Evolutionary conservation across 2,888 invertebrate genomes (phyloP), one percentile per base, ranked within the genome.

Genomic region (Drosophila mimica): DNA sequence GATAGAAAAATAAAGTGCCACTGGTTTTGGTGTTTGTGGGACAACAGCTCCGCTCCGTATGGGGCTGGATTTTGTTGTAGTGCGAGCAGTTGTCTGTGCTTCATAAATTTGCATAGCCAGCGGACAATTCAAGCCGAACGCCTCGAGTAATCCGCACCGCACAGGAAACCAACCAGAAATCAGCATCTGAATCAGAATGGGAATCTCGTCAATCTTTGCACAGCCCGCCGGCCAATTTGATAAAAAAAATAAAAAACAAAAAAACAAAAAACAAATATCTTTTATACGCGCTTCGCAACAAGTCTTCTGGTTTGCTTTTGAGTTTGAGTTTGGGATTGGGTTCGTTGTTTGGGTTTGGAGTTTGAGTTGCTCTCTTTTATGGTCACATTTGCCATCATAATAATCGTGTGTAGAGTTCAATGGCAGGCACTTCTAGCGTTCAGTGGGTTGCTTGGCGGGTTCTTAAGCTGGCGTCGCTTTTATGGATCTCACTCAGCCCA

Each of bases 1-100:
- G 9, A 40, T 13, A 53, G 15, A 31, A 36, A 43, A 64, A 48
- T 25, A 64, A 70, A 83, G 68, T 84, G 89, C 88, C 85, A 89
- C 84, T 76, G 85, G 89, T 89, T 89, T 81, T 61, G 81, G 82
- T 87, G 88, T 85, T 89, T 89, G 72, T 87, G 69, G 89, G 89
- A 71, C 84, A 85, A 67, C 68, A 75, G 53, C 36, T 64, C 31
- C 38, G 52, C 69, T 61, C 20, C n/a, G 52, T 71, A 56, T 71
- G 71, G 60, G 33, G 48, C 59, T 76, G 74, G 56, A 61, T 70
- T 60, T 28, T 62, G 63, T 63, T 53, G 54, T 54, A 36, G 54
- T 54, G 54, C 54, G 36, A 56, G n/a, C 25, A 15, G 25, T 15
- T 25, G 59, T 65, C 8, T 51, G 52, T 64, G 54, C 49, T 48